These are phyloP conservation scores for Cyphomyrmex costatus DNA, from an alignment of 1,140 invertebrate species.

Conservation along the genomic window DNA sequence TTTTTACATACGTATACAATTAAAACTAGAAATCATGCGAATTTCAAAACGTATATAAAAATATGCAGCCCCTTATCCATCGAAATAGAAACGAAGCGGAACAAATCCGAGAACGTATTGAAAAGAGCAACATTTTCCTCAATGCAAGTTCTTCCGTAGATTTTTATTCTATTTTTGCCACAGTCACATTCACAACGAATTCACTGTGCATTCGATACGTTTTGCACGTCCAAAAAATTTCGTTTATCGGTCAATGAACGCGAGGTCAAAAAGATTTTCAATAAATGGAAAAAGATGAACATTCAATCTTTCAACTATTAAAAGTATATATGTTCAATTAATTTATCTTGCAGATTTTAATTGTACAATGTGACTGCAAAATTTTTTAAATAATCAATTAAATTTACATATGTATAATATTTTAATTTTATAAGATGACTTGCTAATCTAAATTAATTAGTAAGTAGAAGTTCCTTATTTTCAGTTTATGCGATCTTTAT, in stretches of 20 bases:
- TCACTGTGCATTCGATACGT: not conserved
- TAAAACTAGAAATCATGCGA: not conserved
- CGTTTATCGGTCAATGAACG: slow-evolving; percentile 44
- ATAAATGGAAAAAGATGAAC: slow-evolving; percentile 29
- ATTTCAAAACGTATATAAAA: not conserved
- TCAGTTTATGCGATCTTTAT: not conserved
- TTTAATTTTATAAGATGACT: not conserved
- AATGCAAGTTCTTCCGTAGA: not conserved
- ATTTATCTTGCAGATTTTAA: not conserved
- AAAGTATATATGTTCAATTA: not conserved
- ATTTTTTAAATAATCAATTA: not conserved
- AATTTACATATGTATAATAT: slow-evolving; percentile 1
- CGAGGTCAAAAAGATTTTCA: slow-evolving; percentile 53
- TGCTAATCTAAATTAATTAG: not conserved
- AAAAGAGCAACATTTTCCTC: not conserved
- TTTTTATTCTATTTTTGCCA: slow-evolving; percentile 14
- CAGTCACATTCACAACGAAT: not conserved
- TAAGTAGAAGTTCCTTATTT: not conserved
- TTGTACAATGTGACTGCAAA: not conserved
- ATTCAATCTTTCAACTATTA: not conserved
- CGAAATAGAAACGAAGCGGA: not conserved
- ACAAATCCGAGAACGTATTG: not conserved
- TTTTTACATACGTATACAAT: not conserved
- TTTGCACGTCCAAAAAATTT: slow-evolving; percentile 14
- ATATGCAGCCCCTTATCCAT: not conserved